Evolutionary conservation across 2,113 vertebrate genomes (phyloP).

Genomic region (Sorex araneus): DNA sequence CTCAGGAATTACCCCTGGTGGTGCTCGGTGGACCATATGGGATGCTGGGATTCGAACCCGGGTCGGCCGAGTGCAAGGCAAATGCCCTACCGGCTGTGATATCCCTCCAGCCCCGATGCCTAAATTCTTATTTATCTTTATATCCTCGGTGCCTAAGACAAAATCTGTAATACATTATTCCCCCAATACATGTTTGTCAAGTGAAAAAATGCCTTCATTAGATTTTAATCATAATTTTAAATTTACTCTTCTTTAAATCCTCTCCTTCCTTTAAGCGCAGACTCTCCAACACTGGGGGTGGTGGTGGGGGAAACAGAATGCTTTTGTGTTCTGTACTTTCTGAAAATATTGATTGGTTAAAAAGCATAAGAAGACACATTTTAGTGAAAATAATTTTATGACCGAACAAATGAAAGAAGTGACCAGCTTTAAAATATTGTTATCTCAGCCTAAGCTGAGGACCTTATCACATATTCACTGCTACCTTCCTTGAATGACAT

Average conservation of each 20-base stretch:
- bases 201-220: conserved; percentile 4
- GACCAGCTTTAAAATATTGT: neutral
- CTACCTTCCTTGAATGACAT: neutral
- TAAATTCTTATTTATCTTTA: conserved; percentile 5
- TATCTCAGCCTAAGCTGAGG: neutral
- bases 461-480: accelerated
- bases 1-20: too few species aligned
- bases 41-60: too few species aligned
- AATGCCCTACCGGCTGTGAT: too few species aligned
- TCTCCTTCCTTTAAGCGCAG: neutral
- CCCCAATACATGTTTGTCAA: neutral
- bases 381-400: neutral
- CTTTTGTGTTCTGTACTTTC: neutral
- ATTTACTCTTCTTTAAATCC: neutral
- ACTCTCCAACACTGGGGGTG: too few species aligned
- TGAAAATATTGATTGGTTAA: conserved; percentile 39
- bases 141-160: neutral
- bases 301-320: neutral
- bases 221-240: neutral
- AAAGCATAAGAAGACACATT: neutral
- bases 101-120: too few species aligned
- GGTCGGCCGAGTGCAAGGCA: too few species aligned
- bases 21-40: too few species aligned
- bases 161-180: conserved; percentile 25
- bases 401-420: neutral